A percentile compares a stretch with the other conserved stretches of the same genome.
Evolutionary conservation across 2,113 vertebrate genomes (phyloP).

Genomic region (Pangasianodon hypophthalmus): DNA sequence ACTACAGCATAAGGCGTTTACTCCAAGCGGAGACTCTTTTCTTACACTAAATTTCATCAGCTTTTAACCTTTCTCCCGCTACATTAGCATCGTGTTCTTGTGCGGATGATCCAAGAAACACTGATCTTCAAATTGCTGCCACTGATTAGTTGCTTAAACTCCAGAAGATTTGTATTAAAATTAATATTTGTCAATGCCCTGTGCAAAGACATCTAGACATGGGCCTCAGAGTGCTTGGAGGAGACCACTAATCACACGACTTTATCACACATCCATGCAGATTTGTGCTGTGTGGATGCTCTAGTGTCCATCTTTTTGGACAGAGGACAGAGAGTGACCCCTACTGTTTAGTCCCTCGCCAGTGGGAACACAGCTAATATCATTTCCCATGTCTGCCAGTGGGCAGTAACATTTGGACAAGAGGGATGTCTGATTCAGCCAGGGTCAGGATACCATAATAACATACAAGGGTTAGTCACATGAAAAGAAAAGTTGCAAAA

Average conservation of each 20-base stretch:
- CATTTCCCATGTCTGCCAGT: not conserved
- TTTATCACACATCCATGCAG: not conserved
- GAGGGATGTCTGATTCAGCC: not conserved
- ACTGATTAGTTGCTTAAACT: not conserved
- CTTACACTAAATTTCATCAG: slow-evolving; percentile 10
- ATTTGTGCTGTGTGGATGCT: not conserved
- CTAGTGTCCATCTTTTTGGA: not conserved
- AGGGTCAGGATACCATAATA: too few species aligned
- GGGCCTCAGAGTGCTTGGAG: not conserved
- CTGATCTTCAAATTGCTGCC: not conserved
- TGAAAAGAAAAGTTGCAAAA: not conserved
- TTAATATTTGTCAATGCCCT: not conserved
- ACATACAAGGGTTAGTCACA: not conserved
- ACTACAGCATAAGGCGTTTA: slow-evolving; percentile 12
- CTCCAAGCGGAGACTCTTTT: not conserved
- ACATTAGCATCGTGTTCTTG: not conserved
- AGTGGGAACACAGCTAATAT: not conserved
- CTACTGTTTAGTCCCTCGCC: slow-evolving; percentile 5
- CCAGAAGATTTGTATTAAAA: not conserved
- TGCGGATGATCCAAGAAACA: not conserved
- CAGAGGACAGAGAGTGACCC: slow-evolving; percentile 27
- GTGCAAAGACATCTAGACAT: not conserved
- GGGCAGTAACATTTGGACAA: not conserved
- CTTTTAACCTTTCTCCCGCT: not conserved
- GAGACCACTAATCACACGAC: not conserved